A percentile compares a stretch with the other conserved stretches of the same genome.
Conservation (phyloP, 2,888 invertebrate species). For the Resseliella maxima region DNA sequence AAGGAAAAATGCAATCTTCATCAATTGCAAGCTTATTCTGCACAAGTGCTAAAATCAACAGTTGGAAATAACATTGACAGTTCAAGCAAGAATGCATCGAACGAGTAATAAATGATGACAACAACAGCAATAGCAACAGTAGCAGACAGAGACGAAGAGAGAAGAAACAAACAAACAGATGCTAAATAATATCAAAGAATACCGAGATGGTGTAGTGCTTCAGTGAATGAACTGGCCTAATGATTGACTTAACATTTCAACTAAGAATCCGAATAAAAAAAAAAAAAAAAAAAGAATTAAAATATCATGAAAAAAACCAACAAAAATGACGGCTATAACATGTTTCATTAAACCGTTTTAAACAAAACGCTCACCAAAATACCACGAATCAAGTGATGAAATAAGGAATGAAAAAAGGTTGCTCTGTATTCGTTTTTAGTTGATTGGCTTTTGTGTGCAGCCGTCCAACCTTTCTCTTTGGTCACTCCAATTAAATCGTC, state of each 20-base stretch:
- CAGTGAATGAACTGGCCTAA: not conserved
- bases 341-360: not conserved
- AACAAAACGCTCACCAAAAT: not conserved
- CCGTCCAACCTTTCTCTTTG: not conserved
- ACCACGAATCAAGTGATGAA: not conserved
- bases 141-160: not conserved
- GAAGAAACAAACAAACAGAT: not conserved
- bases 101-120: not conserved
- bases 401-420: slow-evolving; percentile 1
- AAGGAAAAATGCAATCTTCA: not conserved
- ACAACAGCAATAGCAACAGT: not conserved
- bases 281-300: not conserved
- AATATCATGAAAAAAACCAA: not conserved
- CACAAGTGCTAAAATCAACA: not conserved
- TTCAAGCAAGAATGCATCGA: not conserved
- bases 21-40: not conserved
- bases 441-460: not conserved
- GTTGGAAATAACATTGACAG: not conserved
- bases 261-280: not conserved
- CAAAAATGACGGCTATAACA: not conserved
- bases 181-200: not conserved
- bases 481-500: not conserved
- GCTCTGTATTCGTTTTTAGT: not conserved
- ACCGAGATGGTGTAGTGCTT: not conserved
- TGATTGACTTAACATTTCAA: not conserved